Conservation (phyloP, 2,113 vertebrate genomes). For the Antechinus stuartii region DNA sequence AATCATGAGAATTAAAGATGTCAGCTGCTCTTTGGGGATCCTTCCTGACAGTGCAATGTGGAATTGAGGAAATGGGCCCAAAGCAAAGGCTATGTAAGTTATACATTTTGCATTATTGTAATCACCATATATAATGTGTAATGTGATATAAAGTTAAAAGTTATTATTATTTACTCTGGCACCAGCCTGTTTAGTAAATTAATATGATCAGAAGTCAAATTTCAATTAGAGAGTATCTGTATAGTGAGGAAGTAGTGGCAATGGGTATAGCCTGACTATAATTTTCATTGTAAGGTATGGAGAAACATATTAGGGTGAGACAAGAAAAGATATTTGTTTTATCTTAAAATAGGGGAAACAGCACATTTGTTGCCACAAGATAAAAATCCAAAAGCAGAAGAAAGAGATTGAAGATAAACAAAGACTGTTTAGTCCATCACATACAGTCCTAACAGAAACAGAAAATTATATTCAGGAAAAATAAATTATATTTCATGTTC, state of each 20-base stretch:
- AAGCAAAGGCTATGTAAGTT: background rate
- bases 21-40: background rate
- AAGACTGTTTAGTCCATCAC: background rate
- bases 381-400: background rate
- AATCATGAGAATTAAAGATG: background rate
- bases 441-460: background rate
- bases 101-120: background rate
- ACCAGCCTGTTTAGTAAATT: background rate
- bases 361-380: background rate
- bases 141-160: too few species aligned
- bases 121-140: background rate
- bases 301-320: background rate
- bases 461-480: background rate
- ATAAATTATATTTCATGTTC: background rate
- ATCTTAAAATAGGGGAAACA: background rate
- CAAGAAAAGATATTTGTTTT: background rate
- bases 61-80: background rate
- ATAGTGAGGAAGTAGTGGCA: background rate
- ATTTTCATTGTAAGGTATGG: background rate
- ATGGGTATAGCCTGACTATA: background rate
- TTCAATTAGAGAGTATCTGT: background rate
- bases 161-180: background rate
- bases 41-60: background rate
- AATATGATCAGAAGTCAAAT: background rate
- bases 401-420: background rate